A percentile compares a stretch with the other conserved stretches of the same genome.
phyloP scores from a whole-genome alignment of 2,888 invertebrate species.

The Tyria jacobaeae region DNA sequence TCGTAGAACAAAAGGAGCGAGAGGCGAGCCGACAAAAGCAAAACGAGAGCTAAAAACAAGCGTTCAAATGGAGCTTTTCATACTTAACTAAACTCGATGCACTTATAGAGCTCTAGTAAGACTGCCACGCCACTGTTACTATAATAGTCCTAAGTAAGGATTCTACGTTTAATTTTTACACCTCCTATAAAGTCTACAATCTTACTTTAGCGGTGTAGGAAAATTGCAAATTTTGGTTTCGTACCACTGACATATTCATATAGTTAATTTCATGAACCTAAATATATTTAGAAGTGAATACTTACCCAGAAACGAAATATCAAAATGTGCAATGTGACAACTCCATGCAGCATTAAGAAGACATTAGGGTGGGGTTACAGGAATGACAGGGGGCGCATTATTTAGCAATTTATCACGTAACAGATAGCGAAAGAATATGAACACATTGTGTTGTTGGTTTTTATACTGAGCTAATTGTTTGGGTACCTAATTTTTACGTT shows the following conservation, averaged over 20 bases:
- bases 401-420: constrained; percentile 78
- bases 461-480: neutral
- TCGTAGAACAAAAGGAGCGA: constrained; percentile 80
- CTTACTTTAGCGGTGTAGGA: neutral
- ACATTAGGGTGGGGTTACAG: constrained; percentile 76
- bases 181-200: too few relatives aligned
- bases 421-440: constrained; percentile 62
- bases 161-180: neutral
- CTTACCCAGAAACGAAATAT: constrained; percentile 58
- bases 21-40: constrained; percentile 69
- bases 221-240: neutral
- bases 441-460: constrained; percentile 28
- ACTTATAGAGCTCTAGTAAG: constrained; percentile 64
- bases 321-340: constrained; percentile 81
- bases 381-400: constrained; percentile 73
- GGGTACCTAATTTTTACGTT: neutral
- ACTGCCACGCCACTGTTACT: constrained; percentile 53
- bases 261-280: constrained; percentile 44
- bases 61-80: constrained; percentile 80
- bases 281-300: constrained; percentile 52
- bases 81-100: constrained; percentile 75
- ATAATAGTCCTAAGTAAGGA: constrained; percentile 42
- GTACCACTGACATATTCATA: neutral
- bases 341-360: constrained; percentile 83
- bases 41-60: constrained; percentile 73